These are phyloP conservation scores for Metallyticus violacea DNA, from an alignment of 2,888 invertebrate genomes.

Conservation along the genomic window DNA sequence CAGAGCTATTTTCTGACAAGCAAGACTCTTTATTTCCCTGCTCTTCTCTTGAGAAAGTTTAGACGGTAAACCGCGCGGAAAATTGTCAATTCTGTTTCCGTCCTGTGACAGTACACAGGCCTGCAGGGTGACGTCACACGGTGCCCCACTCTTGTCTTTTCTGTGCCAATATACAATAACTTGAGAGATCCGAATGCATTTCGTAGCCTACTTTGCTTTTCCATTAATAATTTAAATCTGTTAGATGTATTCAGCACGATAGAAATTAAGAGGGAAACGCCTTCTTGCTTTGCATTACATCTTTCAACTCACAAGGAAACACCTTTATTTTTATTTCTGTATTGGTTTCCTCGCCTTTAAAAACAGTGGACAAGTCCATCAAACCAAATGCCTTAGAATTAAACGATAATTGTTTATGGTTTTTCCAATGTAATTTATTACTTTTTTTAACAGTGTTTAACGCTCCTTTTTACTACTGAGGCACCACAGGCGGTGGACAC, in stretches of 20 bases:
- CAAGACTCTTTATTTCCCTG: conserved; percentile 28
- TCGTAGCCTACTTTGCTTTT: not conserved
- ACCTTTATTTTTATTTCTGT: not conserved
- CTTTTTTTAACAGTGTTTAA: too few species aligned
- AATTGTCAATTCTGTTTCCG: conserved; percentile 61
- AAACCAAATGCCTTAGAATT: too few species aligned
- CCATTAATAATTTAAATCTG: not conserved
- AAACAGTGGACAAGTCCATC: too few species aligned
- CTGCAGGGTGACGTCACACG: not conserved
- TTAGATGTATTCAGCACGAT: too few species aligned
- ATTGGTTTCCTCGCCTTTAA: not conserved
- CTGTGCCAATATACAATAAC: conserved; percentile 12
- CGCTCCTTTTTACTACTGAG: too few species aligned
- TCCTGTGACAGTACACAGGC: conserved; percentile 22
- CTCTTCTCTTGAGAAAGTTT: conserved; percentile 24
- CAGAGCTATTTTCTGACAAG: conserved; percentile 31
- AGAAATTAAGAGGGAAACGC: too few species aligned
- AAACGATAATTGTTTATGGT: too few species aligned
- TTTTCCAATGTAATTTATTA: too few species aligned
- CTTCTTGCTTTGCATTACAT: too few species aligned
- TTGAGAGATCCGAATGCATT: not conserved
- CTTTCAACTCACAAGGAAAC: too few species aligned
- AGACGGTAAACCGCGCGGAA: conserved; percentile 65
- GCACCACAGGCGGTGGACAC: too few species aligned
- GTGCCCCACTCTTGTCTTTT: not conserved